Conservation (phyloP, 1,140 invertebrate genomes). For the Diorhabda carinulata region DNA sequence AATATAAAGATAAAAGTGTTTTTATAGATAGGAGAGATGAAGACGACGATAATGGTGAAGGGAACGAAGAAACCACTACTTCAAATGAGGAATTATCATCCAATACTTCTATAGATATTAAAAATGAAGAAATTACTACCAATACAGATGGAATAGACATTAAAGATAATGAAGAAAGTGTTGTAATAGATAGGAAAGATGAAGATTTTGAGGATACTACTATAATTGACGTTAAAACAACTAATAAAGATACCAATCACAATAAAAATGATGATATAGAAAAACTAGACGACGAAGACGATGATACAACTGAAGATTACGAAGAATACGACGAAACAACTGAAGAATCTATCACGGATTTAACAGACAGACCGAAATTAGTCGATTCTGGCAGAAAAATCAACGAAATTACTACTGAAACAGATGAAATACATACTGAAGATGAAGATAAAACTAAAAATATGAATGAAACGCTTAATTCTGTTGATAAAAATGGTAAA, state of each 20-base stretch:
- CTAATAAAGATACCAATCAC: background rate
- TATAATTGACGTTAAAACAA: background rate
- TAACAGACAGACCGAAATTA: background rate
- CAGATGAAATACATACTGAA: conserved; percentile 1
- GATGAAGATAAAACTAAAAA: conserved; percentile 23
- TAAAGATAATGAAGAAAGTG: conserved; percentile 20
- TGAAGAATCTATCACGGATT: no score
- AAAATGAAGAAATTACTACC: conserved; percentile 4
- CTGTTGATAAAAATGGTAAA: background rate
- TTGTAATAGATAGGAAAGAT: conserved; percentile 4
- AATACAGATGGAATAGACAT: conserved; percentile 18
- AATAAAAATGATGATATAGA: conserved; percentile 7
- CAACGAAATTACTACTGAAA: conserved; percentile 7
- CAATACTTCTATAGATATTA: background rate
- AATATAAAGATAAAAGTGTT: background rate
- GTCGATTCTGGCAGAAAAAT: conserved; percentile 14
- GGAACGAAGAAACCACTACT: conserved; percentile 15
- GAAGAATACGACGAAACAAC: no score
- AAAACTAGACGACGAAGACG: background rate
- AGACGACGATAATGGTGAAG: conserved; percentile 1
- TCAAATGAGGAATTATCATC: background rate
- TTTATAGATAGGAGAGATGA: background rate
- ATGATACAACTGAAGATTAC: conserved; percentile 2
- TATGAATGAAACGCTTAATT: background rate
- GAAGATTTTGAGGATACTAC: conserved; percentile 5